A percentile compares a stretch with the other conserved stretches of the same genome.
Conservation (phyloP, 2,113 vertebrate species). For the Leucosticte australis region DNA sequence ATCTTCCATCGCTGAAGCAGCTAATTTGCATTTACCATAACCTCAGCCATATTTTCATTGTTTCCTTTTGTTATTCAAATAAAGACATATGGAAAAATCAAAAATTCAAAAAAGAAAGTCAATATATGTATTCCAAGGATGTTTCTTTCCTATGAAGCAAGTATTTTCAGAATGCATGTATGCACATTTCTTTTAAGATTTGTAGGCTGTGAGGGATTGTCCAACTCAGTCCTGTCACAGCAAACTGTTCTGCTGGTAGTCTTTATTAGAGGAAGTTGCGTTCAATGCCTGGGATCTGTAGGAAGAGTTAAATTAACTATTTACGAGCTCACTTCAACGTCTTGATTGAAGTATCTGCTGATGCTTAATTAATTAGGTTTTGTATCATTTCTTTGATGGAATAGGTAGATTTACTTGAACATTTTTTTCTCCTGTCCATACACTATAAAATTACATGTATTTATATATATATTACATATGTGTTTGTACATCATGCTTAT, state of each 20-base stretch:
- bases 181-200: not conserved
- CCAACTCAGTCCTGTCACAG: not conserved
- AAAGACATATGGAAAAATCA: not conserved
- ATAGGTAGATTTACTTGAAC: not conserved
- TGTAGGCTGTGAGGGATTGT: not conserved
- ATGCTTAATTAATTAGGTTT: not conserved
- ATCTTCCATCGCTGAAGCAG: not conserved
- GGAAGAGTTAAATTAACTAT: not conserved
- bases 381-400: not conserved
- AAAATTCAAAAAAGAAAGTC: not conserved
- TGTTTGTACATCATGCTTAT: not conserved
- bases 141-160: not conserved
- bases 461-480: not conserved
- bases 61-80: not conserved
- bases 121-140: not conserved
- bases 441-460: not conserved
- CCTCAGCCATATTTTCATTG: not conserved
- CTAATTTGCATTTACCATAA: not conserved
- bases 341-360: not conserved
- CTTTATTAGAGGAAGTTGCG: not conserved
- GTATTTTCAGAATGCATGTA: not conserved
- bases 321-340: not conserved
- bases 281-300: not conserved
- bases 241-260: not conserved
- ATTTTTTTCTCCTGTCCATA: not conserved